Evolutionary conservation across 2,888 invertebrate genomes (phyloP).

Genomic region (Galerucella nymphaeae): DNA sequence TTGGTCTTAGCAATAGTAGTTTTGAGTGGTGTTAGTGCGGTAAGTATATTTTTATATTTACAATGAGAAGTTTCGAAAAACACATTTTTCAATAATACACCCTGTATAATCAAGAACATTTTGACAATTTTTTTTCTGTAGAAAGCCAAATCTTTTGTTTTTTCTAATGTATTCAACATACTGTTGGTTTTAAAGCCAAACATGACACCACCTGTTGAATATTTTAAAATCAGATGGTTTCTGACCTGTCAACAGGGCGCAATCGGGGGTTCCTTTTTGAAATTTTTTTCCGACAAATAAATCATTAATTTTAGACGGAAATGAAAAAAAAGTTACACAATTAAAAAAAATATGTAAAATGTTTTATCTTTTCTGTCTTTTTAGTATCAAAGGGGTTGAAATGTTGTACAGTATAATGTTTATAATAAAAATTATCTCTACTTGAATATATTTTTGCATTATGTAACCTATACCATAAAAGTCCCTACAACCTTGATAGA

Average conservation of each 20-base stretch:
- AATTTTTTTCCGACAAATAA: slow-evolving; percentile 16
- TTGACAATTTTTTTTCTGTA: no score
- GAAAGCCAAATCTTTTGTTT: not conserved
- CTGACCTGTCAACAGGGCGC: slow-evolving; percentile 16
- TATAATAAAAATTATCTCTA: not conserved
- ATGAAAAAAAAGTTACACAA: not conserved
- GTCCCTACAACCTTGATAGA: slow-evolving; percentile 5
- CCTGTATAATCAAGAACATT: no score
- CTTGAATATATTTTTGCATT: slow-evolving; percentile 5
- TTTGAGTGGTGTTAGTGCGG: slow-evolving; percentile 65
- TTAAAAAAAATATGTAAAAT: no score
- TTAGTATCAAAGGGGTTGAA: no score
- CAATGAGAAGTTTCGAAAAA: slow-evolving; percentile 24
- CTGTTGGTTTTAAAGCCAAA: not conserved
- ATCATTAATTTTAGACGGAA: slow-evolving; percentile 6
- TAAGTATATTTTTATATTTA: slow-evolving; percentile 57
- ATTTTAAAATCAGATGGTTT: slow-evolving; percentile 20
- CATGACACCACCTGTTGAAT: slow-evolving; percentile 20
- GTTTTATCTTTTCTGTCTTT: no score
- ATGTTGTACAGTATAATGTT: no score
- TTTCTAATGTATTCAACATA: not conserved
- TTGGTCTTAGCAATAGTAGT: slow-evolving; percentile 66
- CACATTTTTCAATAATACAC: not conserved
- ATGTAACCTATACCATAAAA: slow-evolving; percentile 16
- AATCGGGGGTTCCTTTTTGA: not conserved